phyloP scores from a whole-genome alignment of 1,140 invertebrate genomes.

The Radopholus similis region DNA sequence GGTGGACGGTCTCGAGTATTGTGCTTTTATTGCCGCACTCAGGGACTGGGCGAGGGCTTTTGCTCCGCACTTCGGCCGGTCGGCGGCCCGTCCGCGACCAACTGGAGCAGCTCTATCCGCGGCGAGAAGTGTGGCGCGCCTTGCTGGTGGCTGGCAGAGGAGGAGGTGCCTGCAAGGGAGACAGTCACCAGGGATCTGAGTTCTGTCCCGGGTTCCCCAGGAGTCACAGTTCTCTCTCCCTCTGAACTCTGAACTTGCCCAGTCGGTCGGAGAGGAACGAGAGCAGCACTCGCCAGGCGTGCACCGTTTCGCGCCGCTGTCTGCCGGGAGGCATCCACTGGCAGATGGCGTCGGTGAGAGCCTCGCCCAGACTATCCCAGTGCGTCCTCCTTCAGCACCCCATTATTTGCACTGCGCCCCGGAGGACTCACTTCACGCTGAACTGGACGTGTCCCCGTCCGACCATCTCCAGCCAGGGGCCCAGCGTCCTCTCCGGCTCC shows the following conservation, averaged over 20 bases:
- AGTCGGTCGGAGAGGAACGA: conserved; percentile 14
- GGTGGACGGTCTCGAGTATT: no score
- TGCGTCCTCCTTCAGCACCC: neutral
- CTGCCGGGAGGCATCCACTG: conserved; percentile 2
- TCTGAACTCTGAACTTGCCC: neutral
- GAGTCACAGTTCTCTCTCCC: neutral
- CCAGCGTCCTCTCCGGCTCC: conserved; percentile 1
- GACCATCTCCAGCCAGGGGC: conserved; percentile 8
- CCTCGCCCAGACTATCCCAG: conserved; percentile 14
- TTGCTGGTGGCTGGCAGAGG: neutral
- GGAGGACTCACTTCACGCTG: neutral
- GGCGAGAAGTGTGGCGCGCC: neutral
- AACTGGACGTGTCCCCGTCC: conserved; percentile 6
- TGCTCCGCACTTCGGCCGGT: neutral
- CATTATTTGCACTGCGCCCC: neutral
- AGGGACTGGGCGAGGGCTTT: no score
- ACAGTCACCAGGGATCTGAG: neutral
- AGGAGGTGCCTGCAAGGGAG: neutral
- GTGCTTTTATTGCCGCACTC: no score
- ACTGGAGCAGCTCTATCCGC: conserved; percentile 4
- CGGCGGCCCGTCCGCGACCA: neutral
- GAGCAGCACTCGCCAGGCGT: conserved; percentile 9
- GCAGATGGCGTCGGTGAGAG: conserved; percentile 6
- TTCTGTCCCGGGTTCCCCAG: neutral
- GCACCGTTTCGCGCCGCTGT: conserved; percentile 11